A percentile compares a stretch with the other conserved stretches of the same genome.
These are phyloP conservation scores for Onychomys arenicola DNA, from an alignment of 2,797 vertebrate genomes.

Conservation along the genomic window DNA sequence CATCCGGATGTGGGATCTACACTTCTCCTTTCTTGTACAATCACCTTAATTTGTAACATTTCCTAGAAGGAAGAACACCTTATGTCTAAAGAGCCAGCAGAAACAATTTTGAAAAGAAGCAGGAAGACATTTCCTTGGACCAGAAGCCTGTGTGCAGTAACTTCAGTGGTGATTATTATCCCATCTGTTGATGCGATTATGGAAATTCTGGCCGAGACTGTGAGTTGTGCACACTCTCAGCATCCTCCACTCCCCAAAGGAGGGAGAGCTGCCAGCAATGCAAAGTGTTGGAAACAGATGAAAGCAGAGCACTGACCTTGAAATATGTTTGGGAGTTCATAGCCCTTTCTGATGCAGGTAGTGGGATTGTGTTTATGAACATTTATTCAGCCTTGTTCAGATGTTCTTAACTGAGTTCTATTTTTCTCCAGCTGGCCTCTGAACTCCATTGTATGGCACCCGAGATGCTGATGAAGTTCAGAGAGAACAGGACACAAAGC, in stretches of 20 bases:
- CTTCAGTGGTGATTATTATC: conserved; percentile 78
- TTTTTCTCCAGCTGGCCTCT: not conserved
- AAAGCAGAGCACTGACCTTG: conserved; percentile 68
- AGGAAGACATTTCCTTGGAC: conserved; percentile 66
- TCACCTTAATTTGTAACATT: not conserved
- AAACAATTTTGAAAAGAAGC: conserved; percentile 64
- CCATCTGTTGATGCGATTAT: conserved; percentile 80
- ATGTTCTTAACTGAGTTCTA: not conserved
- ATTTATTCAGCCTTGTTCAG: conserved; percentile 55
- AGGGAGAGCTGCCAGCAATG: conserved; percentile 71
- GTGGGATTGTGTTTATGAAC: conserved; percentile 27
- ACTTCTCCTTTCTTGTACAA: not conserved
- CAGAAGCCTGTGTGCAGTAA: conserved; percentile 8
- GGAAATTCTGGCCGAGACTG: conserved; percentile 57
- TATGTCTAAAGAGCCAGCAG: conserved; percentile 47
- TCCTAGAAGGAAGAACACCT: conserved; percentile 66
- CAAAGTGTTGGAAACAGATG: conserved; percentile 60
- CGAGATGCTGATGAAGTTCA: not conserved
- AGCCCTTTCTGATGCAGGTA: conserved; percentile 63
- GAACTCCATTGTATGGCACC: conserved; percentile 11
- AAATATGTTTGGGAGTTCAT: conserved; percentile 58
- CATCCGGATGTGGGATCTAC: not conserved
- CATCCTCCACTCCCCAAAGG: conserved; percentile 56
- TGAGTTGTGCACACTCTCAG: conserved; percentile 50
- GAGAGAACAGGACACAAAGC: conserved; percentile 32